These are phyloP conservation scores for Alosa alosa DNA, from an alignment of 2,113 vertebrate species.

Conservation along the genomic window DNA sequence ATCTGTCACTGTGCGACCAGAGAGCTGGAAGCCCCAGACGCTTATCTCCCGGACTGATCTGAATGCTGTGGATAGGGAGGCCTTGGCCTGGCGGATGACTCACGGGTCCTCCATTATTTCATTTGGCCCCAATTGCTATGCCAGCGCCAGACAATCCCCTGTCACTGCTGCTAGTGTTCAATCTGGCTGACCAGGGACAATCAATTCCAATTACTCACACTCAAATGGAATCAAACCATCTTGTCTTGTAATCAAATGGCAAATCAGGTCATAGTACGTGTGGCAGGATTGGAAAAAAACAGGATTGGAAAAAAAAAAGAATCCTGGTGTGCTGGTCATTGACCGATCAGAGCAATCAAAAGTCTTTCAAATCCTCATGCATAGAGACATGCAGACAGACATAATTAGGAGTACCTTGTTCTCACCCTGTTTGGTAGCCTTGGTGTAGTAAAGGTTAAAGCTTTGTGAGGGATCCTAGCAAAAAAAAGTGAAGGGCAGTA, in stretches of 20 bases:
- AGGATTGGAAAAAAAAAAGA: background rate
- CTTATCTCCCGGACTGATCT: conserved; percentile 30
- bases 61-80: conserved; percentile 14
- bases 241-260: background rate
- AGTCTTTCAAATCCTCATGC: background rate
- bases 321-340: background rate
- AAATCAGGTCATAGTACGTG: background rate
- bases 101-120: conserved; percentile 27
- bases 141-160: background rate
- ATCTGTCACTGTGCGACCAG: background rate
- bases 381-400: background rate
- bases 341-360: background rate
- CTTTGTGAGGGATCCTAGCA: background rate
- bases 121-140: conserved; percentile 14
- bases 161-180: background rate
- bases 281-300: background rate
- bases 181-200: background rate
- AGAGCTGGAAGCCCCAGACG: conserved; percentile 27
- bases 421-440: background rate
- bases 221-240: conserved; percentile 20
- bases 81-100: conserved; percentile 14
- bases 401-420: background rate
- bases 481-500: background rate
- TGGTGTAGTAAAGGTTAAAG: background rate
- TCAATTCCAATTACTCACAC: conserved; percentile 4